A percentile compares a stretch with the other conserved stretches of the same genome.
These are phyloP conservation scores for Nyctibius bracteatus DNA, from an alignment of 2,113 vertebrate genomes.

Conservation along the genomic window DNA sequence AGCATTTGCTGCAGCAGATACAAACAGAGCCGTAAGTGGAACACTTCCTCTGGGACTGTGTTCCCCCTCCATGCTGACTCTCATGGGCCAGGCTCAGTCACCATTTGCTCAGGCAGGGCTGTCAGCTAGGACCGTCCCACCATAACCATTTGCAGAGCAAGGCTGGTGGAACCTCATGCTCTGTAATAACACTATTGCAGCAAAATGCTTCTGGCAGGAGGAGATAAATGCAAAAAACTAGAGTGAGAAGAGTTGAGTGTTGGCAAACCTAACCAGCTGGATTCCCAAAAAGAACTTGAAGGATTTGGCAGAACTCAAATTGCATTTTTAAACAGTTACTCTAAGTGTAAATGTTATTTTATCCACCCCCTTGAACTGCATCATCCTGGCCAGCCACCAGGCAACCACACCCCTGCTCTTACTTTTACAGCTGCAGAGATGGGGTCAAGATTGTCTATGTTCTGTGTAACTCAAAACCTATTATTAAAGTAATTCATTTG, in stretches of 20 bases:
- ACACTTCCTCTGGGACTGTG: not conserved
- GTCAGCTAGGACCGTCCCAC: not conserved
- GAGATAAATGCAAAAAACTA: not conserved
- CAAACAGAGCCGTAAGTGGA: not conserved
- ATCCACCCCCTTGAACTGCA: constrained; percentile 47
- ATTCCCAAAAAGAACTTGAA: not conserved
- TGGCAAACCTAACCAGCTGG: not conserved
- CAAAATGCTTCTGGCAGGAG: not conserved
- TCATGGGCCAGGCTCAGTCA: not conserved
- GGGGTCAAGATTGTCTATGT: not conserved
- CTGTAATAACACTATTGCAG: not conserved
- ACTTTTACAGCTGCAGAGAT: constrained; percentile 44
- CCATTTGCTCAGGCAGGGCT: not conserved
- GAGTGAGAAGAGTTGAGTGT: not conserved
- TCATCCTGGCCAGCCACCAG: constrained; percentile 55
- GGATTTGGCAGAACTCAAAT: constrained; percentile 38
- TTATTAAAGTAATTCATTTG: constrained; percentile 39
- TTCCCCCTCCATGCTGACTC: not conserved
- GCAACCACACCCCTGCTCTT: constrained; percentile 47
- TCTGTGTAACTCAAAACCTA: not conserved
- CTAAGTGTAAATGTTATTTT: constrained; percentile 69
- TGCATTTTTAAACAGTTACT: constrained; percentile 65
- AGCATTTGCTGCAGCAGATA: not conserved
- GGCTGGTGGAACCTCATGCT: not conserved
- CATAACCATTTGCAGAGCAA: not conserved